Base-by-base conservation (phyloP, 2,113 vertebrate genomes). In the Microtus oregoni region DNA sequence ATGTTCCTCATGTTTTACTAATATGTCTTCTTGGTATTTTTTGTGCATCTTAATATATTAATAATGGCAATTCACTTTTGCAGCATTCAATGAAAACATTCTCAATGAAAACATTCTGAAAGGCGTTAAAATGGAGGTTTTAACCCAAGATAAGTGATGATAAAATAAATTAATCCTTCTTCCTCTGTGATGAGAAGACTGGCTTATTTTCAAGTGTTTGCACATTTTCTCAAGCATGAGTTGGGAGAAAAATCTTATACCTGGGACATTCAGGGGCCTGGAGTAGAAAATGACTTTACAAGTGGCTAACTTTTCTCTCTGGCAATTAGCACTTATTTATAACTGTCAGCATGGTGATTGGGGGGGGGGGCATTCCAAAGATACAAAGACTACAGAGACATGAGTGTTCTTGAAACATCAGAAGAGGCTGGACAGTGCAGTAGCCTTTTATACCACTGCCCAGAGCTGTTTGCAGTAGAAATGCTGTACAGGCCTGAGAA, bases 1-100 rank as follows among this genome's bases (percentile, higher is more conserved):
- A 93, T 44, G 58, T 92, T 28, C 13, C 91, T 82, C 65, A 44
- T 94, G 81, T 32, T 96, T 97, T 75, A 50, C 24, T 85, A 92
- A 58, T 77, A 35, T 82, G 89, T 86, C 44, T 35, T 85, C n/a
- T 72, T 32, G 67, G 41, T 94, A 13, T 15, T 15, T 38, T 93
- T 52, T 41, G 0, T 68, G 15, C 81, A 24, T 88, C 93, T 89
- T 30, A 50, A 58, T 85, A 86, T 94, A 67, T 61, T 82, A 90
- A 55, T 35, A 32, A 30, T 78, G 88, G 4, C 28, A 89, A 10
- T 67, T 47, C 2, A 73, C 47, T 94, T 91, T 86, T 86, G 63
- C 85, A 85, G 41, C 79, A 85, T 83, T 94, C 67, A 72, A 52
- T 91, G 26, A 9, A 70, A 86, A 89, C 68, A 86, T 86, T 24